Percentiles rank a stretch among this genome's conserved stretches.
These are phyloP conservation scores for Drosophila tropicalis DNA, from an alignment of 1,140 invertebrate species.

Conservation along the genomic window DNA sequence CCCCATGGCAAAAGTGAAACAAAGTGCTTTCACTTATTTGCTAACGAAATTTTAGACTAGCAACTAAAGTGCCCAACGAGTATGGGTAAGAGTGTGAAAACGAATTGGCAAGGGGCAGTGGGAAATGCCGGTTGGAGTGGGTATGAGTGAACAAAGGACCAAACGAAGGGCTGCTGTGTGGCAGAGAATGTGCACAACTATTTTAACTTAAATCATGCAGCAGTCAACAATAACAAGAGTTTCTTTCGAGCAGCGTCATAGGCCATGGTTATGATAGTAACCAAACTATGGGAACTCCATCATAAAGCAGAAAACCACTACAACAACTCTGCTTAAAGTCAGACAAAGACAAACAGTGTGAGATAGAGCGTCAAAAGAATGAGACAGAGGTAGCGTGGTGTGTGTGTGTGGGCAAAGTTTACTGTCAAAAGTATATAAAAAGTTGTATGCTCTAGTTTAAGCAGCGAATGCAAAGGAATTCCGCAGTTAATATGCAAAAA, in stretches of 20 bases:
- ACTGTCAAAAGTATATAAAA: constrained; percentile 11
- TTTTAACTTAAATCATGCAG: constrained; percentile 40
- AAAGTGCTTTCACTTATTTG: constrained; percentile 42
- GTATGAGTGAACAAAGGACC: no score
- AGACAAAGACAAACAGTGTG: background rate
- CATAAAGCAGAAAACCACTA: constrained; percentile 11
- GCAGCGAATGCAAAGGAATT: constrained; percentile 6
- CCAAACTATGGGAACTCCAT: constrained; percentile 4
- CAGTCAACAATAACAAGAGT: constrained; percentile 37
- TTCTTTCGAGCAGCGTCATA: constrained; percentile 1
- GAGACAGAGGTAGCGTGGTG: background rate
- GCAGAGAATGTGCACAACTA: constrained; percentile 17
- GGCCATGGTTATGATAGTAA: constrained; percentile 14
- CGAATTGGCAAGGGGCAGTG: constrained; percentile 17
- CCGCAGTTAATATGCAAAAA: background rate
- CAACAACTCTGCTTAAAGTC: constrained; percentile 9
- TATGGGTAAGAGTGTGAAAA: background rate
- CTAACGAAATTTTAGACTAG: constrained; percentile 40
- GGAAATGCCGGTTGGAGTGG: background rate
- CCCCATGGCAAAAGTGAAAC: constrained; percentile 32
- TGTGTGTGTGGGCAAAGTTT: constrained; percentile 4
- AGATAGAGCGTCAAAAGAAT: background rate
- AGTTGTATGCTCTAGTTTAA: constrained; percentile 11
- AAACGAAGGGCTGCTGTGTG: no score
- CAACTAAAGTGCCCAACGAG: constrained; percentile 11